A percentile compares a stretch with the other conserved stretches of the same genome.
Conservation (phyloP, 1,140 invertebrate genomes). For the Glossosoma conforme region DNA sequence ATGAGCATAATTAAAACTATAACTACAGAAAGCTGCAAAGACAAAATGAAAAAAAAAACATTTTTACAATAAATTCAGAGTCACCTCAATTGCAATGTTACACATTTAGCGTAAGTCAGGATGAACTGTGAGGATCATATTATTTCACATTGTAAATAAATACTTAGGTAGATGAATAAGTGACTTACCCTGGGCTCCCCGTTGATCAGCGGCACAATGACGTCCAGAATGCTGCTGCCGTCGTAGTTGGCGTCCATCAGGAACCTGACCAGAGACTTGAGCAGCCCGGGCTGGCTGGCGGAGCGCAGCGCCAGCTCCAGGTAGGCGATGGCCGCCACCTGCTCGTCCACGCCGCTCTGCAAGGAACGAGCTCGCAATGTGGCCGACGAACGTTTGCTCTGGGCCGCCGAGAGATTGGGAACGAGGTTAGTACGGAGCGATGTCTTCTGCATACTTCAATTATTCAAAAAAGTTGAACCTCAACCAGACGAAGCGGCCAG, state of each 20-base stretch:
- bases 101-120: no score
- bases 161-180: background rate
- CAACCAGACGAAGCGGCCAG: no score
- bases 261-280: slow-evolving; percentile 80
- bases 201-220: slow-evolving; percentile 69
- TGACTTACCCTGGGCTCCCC: slow-evolving; percentile 62
- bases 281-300: slow-evolving; percentile 77
- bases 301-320: slow-evolving; percentile 84
- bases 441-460: no score
- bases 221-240: slow-evolving; percentile 69
- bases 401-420: slow-evolving; percentile 21
- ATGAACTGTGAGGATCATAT: no score
- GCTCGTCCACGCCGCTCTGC: slow-evolving; percentile 76
- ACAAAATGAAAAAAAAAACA: no score
- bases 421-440: slow-evolving; percentile 27
- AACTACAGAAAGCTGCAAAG: no score
- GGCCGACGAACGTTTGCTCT: slow-evolving; percentile 34
- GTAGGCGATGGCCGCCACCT: slow-evolving; percentile 87
- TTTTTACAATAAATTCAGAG: slow-evolving; percentile 6
- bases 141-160: no score
- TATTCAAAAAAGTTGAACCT: no score
- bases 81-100: no score
- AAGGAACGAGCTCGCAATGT: slow-evolving; percentile 49
- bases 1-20: no score
- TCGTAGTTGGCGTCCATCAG: slow-evolving; percentile 82